A percentile compares a stretch with the other conserved stretches of the same genome.
phyloP scores from a whole-genome alignment of 2,113 vertebrate genomes.

The Maccullochella peelii region DNA sequence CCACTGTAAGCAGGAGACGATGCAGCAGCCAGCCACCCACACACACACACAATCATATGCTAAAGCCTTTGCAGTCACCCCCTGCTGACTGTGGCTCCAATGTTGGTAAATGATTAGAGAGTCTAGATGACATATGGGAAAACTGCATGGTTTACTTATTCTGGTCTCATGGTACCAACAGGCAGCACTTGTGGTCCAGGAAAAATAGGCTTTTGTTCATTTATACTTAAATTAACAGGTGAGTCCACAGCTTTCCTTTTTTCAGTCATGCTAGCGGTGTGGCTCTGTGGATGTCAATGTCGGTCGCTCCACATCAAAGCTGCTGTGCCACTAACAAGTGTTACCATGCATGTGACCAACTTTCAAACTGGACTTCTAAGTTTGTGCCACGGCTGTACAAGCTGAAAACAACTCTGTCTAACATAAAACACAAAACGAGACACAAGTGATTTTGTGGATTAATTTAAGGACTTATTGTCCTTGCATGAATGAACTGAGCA shows the following conservation, averaged over 20 bases:
- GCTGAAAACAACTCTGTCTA: neutral
- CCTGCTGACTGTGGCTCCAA: neutral
- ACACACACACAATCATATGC: neutral
- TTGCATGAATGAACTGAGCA: neutral
- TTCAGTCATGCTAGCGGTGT: neutral
- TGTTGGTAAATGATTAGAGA: neutral
- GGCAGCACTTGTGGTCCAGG: neutral
- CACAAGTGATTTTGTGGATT: conserved; percentile 10
- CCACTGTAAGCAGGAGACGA: neutral
- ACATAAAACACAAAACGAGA: conserved; percentile 42
- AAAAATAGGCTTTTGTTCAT: neutral
- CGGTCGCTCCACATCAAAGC: neutral
- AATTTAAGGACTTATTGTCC: conserved; percentile 9
- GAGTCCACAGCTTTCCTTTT: neutral
- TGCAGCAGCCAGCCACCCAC: neutral
- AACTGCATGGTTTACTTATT: neutral
- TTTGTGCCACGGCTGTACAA: neutral
- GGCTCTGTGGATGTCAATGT: neutral
- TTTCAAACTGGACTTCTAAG: neutral
- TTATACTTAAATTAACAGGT: neutral
- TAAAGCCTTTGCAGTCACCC: neutral
- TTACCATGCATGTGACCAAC: neutral
- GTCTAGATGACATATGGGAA: neutral
- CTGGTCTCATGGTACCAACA: neutral
- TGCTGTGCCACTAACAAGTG: neutral